These are phyloP conservation scores for Pterois miles DNA, from an alignment of 2,797 vertebrate species.

Conservation along the genomic window DNA sequence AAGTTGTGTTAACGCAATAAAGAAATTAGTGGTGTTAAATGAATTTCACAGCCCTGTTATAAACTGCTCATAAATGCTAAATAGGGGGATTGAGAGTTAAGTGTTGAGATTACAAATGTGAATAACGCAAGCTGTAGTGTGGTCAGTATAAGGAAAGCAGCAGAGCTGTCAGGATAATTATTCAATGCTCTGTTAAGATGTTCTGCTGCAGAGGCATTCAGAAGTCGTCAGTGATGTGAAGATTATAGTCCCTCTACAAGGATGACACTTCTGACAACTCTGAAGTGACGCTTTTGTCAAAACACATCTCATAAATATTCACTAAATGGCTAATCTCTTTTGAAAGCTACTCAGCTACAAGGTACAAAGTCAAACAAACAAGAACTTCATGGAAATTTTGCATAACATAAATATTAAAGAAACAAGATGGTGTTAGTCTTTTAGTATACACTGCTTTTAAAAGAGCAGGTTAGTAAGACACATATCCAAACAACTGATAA, in stretches of 20 bases:
- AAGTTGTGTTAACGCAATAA: no score
- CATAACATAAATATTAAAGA: not conserved
- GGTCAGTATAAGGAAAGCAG: constrained; percentile 38
- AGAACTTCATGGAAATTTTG: not conserved
- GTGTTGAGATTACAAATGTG: constrained; percentile 14
- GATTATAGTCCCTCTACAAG: constrained; percentile 60
- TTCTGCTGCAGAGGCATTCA: constrained; percentile 37
- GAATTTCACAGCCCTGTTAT: not conserved
- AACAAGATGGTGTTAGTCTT: not conserved
- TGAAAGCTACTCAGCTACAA: constrained; percentile 40
- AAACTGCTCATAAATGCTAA: not conserved
- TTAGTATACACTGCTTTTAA: not conserved
- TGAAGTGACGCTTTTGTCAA: constrained; percentile 64
- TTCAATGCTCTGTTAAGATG: constrained; percentile 40
- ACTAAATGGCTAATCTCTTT: constrained; percentile 39
- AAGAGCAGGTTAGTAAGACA: not conserved
- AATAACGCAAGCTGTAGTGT: not conserved
- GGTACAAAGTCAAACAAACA: constrained; percentile 26
- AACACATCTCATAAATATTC: constrained; percentile 61
- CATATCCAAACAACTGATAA: not conserved
- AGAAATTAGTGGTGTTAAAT: no score
- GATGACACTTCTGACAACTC: constrained; percentile 66
- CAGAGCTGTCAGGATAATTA: constrained; percentile 60
- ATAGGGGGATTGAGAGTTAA: not conserved
- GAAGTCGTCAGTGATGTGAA: constrained; percentile 57